Evolutionary conservation across 2,113 vertebrate species (phyloP), one percentile per base, ranked within the genome.

Genomic region (Tursiops truncatus): DNA sequence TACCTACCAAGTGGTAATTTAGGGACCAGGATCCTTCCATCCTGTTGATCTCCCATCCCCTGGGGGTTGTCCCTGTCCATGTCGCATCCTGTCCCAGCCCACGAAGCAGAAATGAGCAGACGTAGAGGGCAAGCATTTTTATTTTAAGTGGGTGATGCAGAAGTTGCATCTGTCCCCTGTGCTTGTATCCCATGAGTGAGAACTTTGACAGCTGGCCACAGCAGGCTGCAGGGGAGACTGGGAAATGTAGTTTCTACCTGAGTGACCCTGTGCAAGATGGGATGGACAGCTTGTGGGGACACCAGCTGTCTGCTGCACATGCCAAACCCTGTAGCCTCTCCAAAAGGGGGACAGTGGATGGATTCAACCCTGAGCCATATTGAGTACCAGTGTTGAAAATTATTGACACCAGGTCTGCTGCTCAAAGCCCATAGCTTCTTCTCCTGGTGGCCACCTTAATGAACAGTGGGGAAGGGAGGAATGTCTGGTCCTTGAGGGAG

Each of bases 261-360:
- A 80, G 41, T 1, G 0, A 60, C 41, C 36, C 2, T 6, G 26
- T 20, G 4, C 2, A 0, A 28, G 17, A 20, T 28, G 20, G 67
- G 20, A 65, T 44, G 41, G 53, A 36, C 31, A 44, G 67, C 33
- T 3, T 38, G 50, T 21, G 6, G 28, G 7, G 31, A 17, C n/a
- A n/a, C 33, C 14, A 26, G 76, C 47, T 80, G 8, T 68, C 65
- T 58, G 77, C 63, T 10, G 4, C 10, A 12, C 28, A 79, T 85
- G n/a, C 33, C 83, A 60, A 65, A 93, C 28, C 44, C 60, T 20
- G 76, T 14, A 79, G 65, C 58, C 63, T 91, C 68, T 11, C 1
- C 14, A 11, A 33, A 14, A 53, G 41, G 18, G 15, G 17, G 82
- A 33, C 21, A 21, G 50, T 3, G 21, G 31, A 13, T 33, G 6